Conservation (phyloP, 2,888 invertebrate species). For the Choristoneura rosaceana region DNA sequence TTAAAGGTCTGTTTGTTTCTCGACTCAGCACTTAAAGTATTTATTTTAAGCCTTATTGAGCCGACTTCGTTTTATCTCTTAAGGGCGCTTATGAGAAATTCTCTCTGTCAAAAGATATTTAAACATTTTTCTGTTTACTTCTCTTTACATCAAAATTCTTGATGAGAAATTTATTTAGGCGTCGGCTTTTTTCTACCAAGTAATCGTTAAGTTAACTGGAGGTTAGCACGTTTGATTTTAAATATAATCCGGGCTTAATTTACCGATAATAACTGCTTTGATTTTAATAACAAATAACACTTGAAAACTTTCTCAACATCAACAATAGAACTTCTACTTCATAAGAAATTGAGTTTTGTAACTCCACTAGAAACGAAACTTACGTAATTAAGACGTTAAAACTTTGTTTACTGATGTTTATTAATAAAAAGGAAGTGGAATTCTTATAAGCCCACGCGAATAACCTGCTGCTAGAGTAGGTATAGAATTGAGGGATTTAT, state of each 20-base stretch:
- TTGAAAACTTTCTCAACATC: conserved; percentile 45
- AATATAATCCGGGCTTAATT: background rate
- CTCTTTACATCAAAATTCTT: conserved; percentile 41
- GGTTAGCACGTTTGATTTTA: conserved; percentile 10
- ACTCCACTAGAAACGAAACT: conserved; percentile 51
- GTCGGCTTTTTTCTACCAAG: conserved; percentile 23
- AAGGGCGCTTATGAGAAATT: conserved; percentile 53
- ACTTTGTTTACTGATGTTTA: conserved; percentile 29
- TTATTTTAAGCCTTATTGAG: conserved; percentile 62
- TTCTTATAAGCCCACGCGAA: conserved; percentile 21
- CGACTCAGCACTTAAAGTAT: conserved; percentile 60
- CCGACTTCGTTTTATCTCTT: conserved; percentile 49
- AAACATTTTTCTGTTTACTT: conserved; percentile 46
- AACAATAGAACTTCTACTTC: conserved; percentile 49
- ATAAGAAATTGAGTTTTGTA: conserved; percentile 51
- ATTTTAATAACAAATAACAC: conserved; percentile 48
- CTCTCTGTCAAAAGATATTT: conserved; percentile 50
- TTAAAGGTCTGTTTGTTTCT: conserved; percentile 63
- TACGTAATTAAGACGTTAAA: conserved; percentile 39
- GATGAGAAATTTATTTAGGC: conserved; percentile 46
- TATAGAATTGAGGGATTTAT: conserved; percentile 4
- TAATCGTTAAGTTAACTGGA: conserved; percentile 18
- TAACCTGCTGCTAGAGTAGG: conserved; percentile 4
- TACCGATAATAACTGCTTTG: conserved; percentile 8
- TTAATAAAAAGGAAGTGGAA: conserved; percentile 15